Evolutionary conservation across 2,113 vertebrate genomes (phyloP), one percentile per base, ranked within the genome.

Genomic region (Grammomys surdaster): DNA sequence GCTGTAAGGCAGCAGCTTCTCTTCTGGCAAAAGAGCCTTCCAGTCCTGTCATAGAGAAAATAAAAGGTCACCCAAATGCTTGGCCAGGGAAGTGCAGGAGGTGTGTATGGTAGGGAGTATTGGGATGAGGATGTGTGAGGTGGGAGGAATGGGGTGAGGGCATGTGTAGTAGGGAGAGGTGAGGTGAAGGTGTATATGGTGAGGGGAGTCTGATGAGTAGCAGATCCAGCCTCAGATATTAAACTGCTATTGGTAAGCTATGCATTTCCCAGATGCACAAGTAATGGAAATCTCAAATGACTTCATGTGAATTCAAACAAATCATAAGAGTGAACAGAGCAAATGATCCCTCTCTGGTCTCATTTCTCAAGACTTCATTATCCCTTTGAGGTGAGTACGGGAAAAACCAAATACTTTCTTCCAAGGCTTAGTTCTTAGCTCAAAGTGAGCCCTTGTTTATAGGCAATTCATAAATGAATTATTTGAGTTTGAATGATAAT

Each of bases 341-440:
- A 16, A 48, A 67, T 19, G 33, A 2, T 5, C 48, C 13, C 13
- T 1, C 10, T 5, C 17, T 7, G 1, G 3, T 73, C 9, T 82
- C n/a, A 31, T 7, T 77, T 43, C 54, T 19, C 22, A 85, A 10
- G 14, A 10, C 12, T 56, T 65, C 10, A 26, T 63, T 28, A 84
- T 69, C 51, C 7, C 80, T 75, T 81, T 60, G 36, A 56, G 31
- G n/a, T 48, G 3, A 14, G 4, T 8, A 40, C 8, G 33, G 75
- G 31, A 76, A 13, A 77, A 78, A 16, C 3, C 46, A 76, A n/a
- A 36, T 31, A 17, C 28, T 91, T 3, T 60, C 13, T 94, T 63
- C 33, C 17, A 51, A 22, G 10, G 43, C 22, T 58, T 63, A 70
- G 56, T 19, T 88, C 58, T 86, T n/a, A 77, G 90, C 22, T 54